Base-by-base conservation (phyloP, 1,140 invertebrate genomes). In the Drosophila sp. region DNA sequence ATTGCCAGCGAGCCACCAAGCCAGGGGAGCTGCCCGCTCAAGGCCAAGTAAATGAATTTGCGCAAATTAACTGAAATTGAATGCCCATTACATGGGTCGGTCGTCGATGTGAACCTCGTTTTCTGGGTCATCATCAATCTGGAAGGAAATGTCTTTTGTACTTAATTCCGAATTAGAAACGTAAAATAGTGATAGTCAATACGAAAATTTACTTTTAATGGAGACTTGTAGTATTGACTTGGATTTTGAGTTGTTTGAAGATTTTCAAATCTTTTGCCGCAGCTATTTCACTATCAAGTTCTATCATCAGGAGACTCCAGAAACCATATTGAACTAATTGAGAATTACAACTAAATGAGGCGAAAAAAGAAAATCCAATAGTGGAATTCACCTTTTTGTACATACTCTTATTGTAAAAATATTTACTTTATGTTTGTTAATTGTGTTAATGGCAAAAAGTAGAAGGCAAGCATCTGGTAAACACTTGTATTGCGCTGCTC, bases 21-120 rank as follows among this genome's bases (percentile, higher is more conserved):
- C 54, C 30, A 54, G n/a, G 5, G 11, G 35, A 11, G 58, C 29
- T 35, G 60, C 71, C 40, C 71, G 41, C 77, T 72, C 83, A 87
- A 86, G 79, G 82, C 79, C 83, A 69, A 56, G 32, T 57, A 75
- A 83, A 86, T 86, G 83, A 87, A 89, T 86, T 87, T 76, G 76
- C 65, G 76, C 84, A 86, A 17, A 83, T 86, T 89, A 83, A 64
- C 69, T 83, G 84, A 89, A 86, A 86, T 86, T 87, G 69, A 83
- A 89, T 68, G 80, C 76, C 84, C 84, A 73, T 86, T 83, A 79
- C 77, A 60, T 72, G 75, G 76, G 72, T 72, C 83, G 72, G 60
- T 74, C 72, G 72, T 72, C 83, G 72, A 60, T 74, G 64, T 69
- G 41, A 40, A 68, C 54, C 64, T 50, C 54, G 11, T 47, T 77